These are phyloP conservation scores for Colossoma macropomum DNA, from an alignment of 2,113 vertebrate species.

Conservation along the genomic window DNA sequence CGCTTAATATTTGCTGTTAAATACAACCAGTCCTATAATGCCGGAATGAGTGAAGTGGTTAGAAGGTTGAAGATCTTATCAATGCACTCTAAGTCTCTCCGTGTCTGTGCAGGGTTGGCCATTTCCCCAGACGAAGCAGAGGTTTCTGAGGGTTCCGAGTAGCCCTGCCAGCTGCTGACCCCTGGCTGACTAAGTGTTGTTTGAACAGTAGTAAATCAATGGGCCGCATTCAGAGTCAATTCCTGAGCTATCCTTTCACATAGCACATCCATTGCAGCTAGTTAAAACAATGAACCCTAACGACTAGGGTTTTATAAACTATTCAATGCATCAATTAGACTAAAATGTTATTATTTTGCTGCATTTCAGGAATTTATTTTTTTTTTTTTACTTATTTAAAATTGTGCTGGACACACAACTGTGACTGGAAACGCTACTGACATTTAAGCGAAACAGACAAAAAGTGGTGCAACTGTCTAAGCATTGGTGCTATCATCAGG, in stretches of 20 bases:
- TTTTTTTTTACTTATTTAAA: too few species aligned
- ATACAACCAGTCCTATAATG: slow-evolving; percentile 46
- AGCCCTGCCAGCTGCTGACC: slow-evolving; percentile 17
- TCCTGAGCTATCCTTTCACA: background rate
- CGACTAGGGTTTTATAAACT: too few species aligned
- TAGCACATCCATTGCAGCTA: background rate
- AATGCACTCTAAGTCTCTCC: slow-evolving; percentile 53
- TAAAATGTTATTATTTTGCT: too few species aligned
- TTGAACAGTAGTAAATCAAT: slow-evolving; percentile 53
- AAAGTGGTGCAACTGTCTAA: too few species aligned
- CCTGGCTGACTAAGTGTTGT: slow-evolving; percentile 37
- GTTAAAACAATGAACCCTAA: too few species aligned
- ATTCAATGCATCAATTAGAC: too few species aligned
- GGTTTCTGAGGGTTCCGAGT: slow-evolving; percentile 25
- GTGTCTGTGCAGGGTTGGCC: background rate
- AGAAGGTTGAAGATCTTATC: slow-evolving; percentile 39
- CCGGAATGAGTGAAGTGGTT: slow-evolving; percentile 31
- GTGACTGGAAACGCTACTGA: too few species aligned
- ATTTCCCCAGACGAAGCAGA: background rate
- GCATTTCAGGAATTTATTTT: too few species aligned
- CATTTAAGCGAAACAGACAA: too few species aligned
- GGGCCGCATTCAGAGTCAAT: slow-evolving; percentile 46
- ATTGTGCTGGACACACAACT: too few species aligned
- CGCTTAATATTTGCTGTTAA: slow-evolving; percentile 52
- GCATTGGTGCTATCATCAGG: too few species aligned